Evolutionary conservation across 2,888 invertebrate species (phyloP).

Genomic region (Platypus cylindrus): DNA sequence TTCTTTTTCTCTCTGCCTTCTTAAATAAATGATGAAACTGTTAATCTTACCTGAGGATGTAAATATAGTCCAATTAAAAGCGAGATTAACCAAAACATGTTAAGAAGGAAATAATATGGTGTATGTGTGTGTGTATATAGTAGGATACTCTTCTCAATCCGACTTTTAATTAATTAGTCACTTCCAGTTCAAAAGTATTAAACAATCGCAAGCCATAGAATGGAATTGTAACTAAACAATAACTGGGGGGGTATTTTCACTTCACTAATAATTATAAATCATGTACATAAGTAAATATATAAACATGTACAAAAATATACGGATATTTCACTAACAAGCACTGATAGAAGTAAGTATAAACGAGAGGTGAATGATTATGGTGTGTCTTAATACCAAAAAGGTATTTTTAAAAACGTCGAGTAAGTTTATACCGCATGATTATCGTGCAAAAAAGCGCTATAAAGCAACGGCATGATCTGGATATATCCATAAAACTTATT

Average conservation of each 20-base stretch:
- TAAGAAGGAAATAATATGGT: constrained; percentile 17
- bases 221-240: constrained; percentile 23
- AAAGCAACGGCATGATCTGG: too few relatives aligned
- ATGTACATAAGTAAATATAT: constrained; percentile 11
- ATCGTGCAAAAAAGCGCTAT: too few relatives aligned
- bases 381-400: too few relatives aligned
- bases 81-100: constrained; percentile 34
- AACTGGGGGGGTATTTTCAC: constrained; percentile 18
- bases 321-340: too few relatives aligned
- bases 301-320: too few relatives aligned
- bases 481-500: too few relatives aligned
- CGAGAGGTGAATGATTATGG: too few relatives aligned
- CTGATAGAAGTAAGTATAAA: too few relatives aligned
- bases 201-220: constrained; percentile 37
- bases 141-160: too few relatives aligned
- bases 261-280: constrained; percentile 13
- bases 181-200: constrained; percentile 33
- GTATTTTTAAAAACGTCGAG: too few relatives aligned
- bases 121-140: constrained; percentile 16
- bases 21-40: constrained; percentile 7
- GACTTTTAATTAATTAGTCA: constrained; percentile 31
- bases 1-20: constrained; percentile 29
- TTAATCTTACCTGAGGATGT: constrained; percentile 31
- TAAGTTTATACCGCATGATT: too few relatives aligned
- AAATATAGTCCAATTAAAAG: constrained; percentile 29